Percentiles rank a stretch among this genome's conserved stretches.
phyloP scores from a whole-genome alignment of 2,113 vertebrate species.

The Thamnophis sirtalis region DNA sequence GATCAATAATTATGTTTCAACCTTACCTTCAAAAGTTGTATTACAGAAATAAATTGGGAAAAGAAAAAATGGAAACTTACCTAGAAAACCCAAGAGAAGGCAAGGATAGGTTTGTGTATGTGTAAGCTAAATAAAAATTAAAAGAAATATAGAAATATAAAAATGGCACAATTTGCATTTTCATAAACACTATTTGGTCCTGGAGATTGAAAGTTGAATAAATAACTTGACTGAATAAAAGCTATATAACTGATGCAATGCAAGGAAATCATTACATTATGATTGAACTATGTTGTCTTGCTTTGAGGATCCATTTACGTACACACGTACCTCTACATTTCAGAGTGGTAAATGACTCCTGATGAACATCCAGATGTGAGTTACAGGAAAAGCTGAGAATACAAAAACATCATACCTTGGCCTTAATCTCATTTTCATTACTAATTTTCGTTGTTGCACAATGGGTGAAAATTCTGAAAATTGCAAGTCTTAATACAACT shows the following conservation, averaged over 20 bases:
- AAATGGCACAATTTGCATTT: background rate
- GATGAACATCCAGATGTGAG: background rate
- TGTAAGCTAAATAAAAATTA: background rate
- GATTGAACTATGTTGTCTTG: background rate
- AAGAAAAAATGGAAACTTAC: background rate
- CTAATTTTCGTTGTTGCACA: background rate
- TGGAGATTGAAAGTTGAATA: background rate
- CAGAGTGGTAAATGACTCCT: background rate
- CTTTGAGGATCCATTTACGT: background rate
- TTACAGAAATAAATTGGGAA: background rate
- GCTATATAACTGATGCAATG: background rate
- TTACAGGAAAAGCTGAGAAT: background rate
- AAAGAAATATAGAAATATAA: background rate
- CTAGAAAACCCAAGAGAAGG: background rate
- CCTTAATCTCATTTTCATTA: background rate
- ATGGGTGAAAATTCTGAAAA: background rate
- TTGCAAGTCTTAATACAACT: background rate
- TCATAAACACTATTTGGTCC: background rate
- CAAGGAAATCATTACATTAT: background rate
- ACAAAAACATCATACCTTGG: background rate
- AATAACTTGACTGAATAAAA: background rate
- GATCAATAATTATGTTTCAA: background rate
- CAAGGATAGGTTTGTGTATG: background rate
- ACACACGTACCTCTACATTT: background rate
- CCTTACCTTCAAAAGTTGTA: background rate